Base-by-base conservation (phyloP, 1,140 invertebrate species). In the Myzus persicae region DNA sequence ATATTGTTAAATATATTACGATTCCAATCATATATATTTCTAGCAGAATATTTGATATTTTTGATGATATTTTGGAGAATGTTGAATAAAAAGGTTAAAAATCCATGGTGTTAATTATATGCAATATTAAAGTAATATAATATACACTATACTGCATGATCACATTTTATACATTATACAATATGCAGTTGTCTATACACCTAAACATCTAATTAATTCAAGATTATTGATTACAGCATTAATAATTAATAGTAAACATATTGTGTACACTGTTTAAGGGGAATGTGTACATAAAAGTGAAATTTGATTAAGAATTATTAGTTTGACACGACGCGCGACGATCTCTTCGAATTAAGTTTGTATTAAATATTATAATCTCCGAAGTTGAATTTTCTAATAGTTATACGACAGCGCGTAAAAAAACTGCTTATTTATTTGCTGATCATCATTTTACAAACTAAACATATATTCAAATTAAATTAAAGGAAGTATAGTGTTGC, bases 71-170 rank as follows among this genome's bases (percentile, higher is more conserved):
- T 20, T 48, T 48, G 48, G 6, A 51, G 5, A 51, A 51, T 51
- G 20, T 51, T 22, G 24, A 48, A 48, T 18, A 48, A 18, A 18
- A 48, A 48, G 46, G 46, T 48, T 67, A 67, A n/a, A 7, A 67
- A n/a, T 31, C 59, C 11, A 18, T n/a, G 14, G 11, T 67, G 9
- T 59, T 59, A 59, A 9, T n/a, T n/a, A 26, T 67, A 67, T 67
- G 31, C 4, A 67, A 67, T 18, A n/a, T 67, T n/a, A 59, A 94
- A 31, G 89, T 91, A n/a, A n/a, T n/a, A n/a, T n/a, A n/a, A 54
- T 38, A 36, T 44, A 36, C 42, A 85, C 14, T n/a, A 46, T 46
- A 87, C 26, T 40, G 40, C 40, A 40, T 40, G 24, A 31, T 84
- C 24, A 84, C 14, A 67, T 5, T 67, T 42, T 84, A 84, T 7